A percentile compares a stretch with the other conserved stretches of the same genome.
phyloP scores from a whole-genome alignment of 2,113 vertebrate genomes.

The Brachyhypopomus gauderio region DNA sequence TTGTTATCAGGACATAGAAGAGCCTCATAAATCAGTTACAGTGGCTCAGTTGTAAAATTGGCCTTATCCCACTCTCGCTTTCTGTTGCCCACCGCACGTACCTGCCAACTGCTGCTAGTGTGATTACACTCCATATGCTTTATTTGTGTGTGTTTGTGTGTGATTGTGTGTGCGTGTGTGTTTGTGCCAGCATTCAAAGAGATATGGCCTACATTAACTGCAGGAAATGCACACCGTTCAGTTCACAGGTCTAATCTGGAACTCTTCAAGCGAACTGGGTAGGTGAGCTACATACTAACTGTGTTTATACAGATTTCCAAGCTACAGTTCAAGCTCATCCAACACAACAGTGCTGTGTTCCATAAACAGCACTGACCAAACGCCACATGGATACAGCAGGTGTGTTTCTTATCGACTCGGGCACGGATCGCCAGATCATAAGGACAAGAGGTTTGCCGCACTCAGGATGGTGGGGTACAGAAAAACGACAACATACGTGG shows the following conservation, averaged over 20 bases:
- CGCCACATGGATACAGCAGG: background rate
- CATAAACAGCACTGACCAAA: background rate
- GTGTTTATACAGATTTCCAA: too few species aligned
- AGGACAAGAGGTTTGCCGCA: background rate
- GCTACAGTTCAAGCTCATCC: too few species aligned
- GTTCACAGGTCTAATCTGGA: background rate
- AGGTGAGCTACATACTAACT: background rate
- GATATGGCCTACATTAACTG: background rate
- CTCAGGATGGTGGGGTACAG: slow-evolving; percentile 13
- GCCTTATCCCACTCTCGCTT: slow-evolving; percentile 17
- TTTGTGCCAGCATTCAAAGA: background rate
- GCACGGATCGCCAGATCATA: slow-evolving; percentile 4
- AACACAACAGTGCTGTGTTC: too few species aligned
- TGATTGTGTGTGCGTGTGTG: background rate
- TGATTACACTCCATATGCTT: slow-evolving; percentile 16
- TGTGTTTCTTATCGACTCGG: too few species aligned
- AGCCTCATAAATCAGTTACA: slow-evolving; percentile 40
- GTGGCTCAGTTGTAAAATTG: slow-evolving; percentile 33
- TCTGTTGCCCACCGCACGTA: slow-evolving; percentile 5
- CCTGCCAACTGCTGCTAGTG: slow-evolving; percentile 20
- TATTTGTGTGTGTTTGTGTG: background rate
- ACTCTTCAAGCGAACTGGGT: background rate
- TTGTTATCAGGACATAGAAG: slow-evolving; percentile 51
- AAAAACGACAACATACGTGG: background rate
- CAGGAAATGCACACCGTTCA: background rate